Evolutionary conservation across 2,888 invertebrate genomes (phyloP).

Genomic region (Syritta pipiens): DNA sequence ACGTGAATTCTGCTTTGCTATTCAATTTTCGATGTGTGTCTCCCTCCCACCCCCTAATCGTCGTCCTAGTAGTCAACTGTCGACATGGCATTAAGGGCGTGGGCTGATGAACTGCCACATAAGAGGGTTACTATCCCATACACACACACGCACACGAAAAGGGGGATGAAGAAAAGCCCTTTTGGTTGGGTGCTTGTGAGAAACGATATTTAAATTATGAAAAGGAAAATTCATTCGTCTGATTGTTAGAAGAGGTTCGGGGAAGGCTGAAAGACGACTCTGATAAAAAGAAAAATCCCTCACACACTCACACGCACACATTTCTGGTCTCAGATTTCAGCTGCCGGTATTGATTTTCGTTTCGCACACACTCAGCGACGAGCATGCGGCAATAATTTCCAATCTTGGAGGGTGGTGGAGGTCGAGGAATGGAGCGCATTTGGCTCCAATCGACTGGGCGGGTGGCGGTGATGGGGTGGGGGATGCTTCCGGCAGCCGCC

Average conservation of each 20-base stretch:
- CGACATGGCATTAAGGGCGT: conserved; percentile 43
- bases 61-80: no score
- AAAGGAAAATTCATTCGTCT: no score
- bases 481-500: no score
- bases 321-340: conserved; percentile 45
- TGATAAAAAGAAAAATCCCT: no score
- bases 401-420: no score
- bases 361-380: conserved; percentile 1
- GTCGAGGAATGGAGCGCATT: no score
- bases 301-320: conserved; percentile 7
- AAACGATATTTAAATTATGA: conserved; percentile 28
- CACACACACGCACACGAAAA: no score
- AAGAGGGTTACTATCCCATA: no score
- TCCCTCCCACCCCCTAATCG: no score
- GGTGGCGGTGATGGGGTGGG: no score
- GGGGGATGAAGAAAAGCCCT: no score
- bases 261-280: no score
- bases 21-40: conserved; percentile 43
- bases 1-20: conserved; percentile 38
- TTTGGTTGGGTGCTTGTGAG: neutral
- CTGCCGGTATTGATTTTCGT: conserved; percentile 51
- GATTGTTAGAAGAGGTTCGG: conserved; percentile 22
- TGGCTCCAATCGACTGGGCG: conserved; percentile 9
- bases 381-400: conserved; percentile 47
- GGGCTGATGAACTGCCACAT: conserved; percentile 33